A percentile compares a stretch with the other conserved stretches of the same genome.
Conservation (phyloP, 23 tunicate species). For the Styela clava region DNA sequence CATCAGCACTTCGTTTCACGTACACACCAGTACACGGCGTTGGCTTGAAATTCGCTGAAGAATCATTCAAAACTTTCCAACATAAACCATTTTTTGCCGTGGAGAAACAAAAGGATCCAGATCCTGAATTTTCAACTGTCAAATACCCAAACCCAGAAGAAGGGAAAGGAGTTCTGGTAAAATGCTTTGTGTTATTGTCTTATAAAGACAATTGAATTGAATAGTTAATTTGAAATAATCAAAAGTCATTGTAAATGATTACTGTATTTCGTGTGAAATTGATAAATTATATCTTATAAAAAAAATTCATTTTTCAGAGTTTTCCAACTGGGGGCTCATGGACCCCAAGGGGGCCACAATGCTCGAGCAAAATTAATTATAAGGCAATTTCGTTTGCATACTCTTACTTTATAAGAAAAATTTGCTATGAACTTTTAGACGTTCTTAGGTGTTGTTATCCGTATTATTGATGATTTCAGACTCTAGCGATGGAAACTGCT, state of each 20-base stretch:
- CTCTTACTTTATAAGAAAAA: too few relatives aligned
- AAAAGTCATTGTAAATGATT: too few relatives aligned
- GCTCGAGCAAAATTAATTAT: too few relatives aligned
- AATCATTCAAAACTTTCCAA: conserved; percentile 52
- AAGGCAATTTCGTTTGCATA: too few relatives aligned
- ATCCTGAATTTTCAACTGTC: conserved; percentile 97
- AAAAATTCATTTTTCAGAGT: too few relatives aligned
- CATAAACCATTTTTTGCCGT: conserved; percentile 66
- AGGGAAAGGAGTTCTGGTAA: conserved; percentile 86
- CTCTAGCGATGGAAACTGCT: conserved; percentile 77
- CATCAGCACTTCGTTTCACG: conserved; percentile 52
- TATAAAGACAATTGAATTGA: neutral
- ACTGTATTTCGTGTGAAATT: too few relatives aligned
- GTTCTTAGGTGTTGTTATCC: too few relatives aligned
- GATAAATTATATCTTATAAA: too few relatives aligned
- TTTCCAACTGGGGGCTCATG: too few relatives aligned
- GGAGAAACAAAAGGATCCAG: conserved; percentile 81
- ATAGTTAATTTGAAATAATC: too few relatives aligned
- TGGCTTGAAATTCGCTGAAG: conserved; percentile 65
- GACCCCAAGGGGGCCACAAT: too few relatives aligned
- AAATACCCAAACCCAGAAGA: conserved; percentile 98
- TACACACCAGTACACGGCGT: conserved; percentile 99
- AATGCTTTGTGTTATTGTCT: conserved; percentile 3
- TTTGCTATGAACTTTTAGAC: too few relatives aligned
- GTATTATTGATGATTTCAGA: conserved; percentile 30